phyloP scores from a whole-genome alignment of 2,888 invertebrate species.

The Coremacera marginata region DNA sequence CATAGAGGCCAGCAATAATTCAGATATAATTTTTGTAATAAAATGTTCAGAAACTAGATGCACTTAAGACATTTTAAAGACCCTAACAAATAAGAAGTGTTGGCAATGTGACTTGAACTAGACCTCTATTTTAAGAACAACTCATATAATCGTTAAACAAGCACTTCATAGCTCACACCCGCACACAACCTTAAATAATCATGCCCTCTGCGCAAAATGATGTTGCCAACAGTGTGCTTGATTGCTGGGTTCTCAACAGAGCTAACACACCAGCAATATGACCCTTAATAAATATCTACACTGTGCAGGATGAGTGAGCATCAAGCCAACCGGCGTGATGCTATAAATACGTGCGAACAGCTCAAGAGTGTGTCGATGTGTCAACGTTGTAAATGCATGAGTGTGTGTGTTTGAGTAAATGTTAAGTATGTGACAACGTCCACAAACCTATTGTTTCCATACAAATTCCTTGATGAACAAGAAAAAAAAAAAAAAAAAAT shows the following conservation, averaged over 20 bases:
- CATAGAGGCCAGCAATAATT: not conserved
- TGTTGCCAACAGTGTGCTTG: not conserved
- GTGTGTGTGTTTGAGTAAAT: not conserved
- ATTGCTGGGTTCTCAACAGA: not conserved
- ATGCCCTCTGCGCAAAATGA: not conserved
- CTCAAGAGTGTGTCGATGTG: not conserved
- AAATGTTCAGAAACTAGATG: too few species aligned
- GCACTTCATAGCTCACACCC: not conserved
- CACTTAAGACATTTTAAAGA: not conserved
- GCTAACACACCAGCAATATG: not conserved
- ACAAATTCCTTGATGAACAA: not conserved
- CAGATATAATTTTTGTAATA: not conserved
- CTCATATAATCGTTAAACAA: not conserved
- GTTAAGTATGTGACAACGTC: not conserved
- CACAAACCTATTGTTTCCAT: slow-evolving; percentile 17
- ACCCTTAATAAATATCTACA: not conserved
- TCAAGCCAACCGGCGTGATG: not conserved
- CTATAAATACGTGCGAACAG: slow-evolving; percentile 3
- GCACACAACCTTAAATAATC: not conserved
- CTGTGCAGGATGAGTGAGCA: not conserved
- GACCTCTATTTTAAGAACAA: not conserved
- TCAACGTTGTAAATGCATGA: not conserved
- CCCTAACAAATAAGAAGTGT: not conserved
- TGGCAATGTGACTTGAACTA: not conserved
- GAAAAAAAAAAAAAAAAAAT: not conserved